Conservation (phyloP, 2,797 vertebrate species). For the Hapalemur alaotrensis region DNA sequence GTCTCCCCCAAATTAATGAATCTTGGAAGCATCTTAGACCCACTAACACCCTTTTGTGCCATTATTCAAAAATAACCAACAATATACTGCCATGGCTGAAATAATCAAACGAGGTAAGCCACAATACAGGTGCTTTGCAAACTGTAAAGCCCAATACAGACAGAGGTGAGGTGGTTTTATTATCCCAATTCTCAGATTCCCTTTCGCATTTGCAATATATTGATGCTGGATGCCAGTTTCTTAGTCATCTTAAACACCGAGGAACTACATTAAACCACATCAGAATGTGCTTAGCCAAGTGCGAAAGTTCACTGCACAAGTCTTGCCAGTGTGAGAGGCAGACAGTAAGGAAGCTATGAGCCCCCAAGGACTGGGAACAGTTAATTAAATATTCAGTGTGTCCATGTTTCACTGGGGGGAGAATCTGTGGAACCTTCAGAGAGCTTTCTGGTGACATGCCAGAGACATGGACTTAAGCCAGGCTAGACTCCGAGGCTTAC, state of each 20-base stretch:
- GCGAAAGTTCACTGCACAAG: constrained; percentile 27
- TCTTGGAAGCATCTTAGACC: not conserved
- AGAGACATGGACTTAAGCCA: not conserved
- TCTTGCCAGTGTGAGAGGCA: not conserved
- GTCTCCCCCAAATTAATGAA: not conserved
- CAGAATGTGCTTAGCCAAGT: not conserved
- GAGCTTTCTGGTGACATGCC: constrained; percentile 27
- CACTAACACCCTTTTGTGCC: not conserved
- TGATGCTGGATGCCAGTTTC: not conserved
- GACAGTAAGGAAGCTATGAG: not conserved
- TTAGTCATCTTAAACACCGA: not conserved
- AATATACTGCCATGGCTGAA: not conserved
- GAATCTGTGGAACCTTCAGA: not conserved
- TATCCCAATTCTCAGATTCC: not conserved
- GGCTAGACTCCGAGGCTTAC: not conserved
- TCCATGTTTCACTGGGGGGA: not conserved
- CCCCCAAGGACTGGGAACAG: not conserved
- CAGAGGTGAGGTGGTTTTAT: not conserved
- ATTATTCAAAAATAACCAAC: not conserved
- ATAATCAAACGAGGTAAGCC: not conserved
- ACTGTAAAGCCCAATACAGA: not conserved
- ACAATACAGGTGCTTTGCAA: not conserved
- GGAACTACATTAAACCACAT: not conserved
- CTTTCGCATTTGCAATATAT: not conserved
- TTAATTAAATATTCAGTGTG: not conserved